Evolutionary conservation across 2,888 invertebrate species (phyloP), one percentile per base, ranked within the genome.

Genomic region (Slavum lentiscoides): DNA sequence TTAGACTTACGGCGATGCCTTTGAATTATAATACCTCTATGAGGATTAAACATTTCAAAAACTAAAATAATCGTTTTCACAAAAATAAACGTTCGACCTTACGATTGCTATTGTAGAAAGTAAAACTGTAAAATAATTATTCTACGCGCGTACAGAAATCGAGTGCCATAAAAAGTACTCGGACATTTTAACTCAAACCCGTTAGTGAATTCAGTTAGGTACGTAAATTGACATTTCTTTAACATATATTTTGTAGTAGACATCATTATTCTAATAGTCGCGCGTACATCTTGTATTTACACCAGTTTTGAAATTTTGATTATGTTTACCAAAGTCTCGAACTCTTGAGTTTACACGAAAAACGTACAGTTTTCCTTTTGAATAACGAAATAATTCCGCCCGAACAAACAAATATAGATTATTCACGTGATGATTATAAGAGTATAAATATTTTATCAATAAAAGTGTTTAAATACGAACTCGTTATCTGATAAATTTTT

Each of bases 11-110:
- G 49, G 0, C 53, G 62, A 6, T 72, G 62, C 15, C 80, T 72
- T 62, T 55, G 39, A 58, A 72, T 55, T 55, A 39, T 72, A 4
- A 70, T 64, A 21, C 70, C 61, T 37, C 58, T 62, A 15, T 43
- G 69, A n/a, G 19, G 8, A 13, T 80, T 64, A 13, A 80, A 64
- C 80, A 72, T 80, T 53, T 64, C 23, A 2, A 7, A 11, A 19
- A 2, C 19, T 3, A 37, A 62, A 7, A 43, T 7, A 43, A 1
- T 43, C 2, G 4, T 43, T 43, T 43, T 5, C 43, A 11, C 43
- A 11, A 43, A 11, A 43, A 11, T 6, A 4, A 43, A 43, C 7
- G 43, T 43, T 7, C 2, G 9, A 43, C 43, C 43, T 11, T 43
- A 43, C 43, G 43, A 43, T 43, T 11, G 43, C 43, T 11, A 11